These are phyloP conservation scores for Plagodis dolabraria DNA, from an alignment of 2,888 invertebrate species.

Conservation along the genomic window DNA sequence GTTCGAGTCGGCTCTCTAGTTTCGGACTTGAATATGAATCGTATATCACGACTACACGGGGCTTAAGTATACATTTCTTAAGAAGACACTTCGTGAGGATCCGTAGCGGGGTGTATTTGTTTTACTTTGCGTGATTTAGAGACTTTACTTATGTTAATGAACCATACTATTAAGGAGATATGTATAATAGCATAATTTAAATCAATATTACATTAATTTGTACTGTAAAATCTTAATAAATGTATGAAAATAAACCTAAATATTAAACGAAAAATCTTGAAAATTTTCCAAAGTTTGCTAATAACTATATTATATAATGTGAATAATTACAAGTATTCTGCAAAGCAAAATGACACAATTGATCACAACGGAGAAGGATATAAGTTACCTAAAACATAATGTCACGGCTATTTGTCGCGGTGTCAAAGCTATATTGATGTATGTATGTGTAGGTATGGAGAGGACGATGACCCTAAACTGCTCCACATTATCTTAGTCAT, in stretches of 20 bases:
- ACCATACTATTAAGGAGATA: slow-evolving; percentile 13
- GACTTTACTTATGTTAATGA: slow-evolving; percentile 11
- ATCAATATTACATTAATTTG: background rate
- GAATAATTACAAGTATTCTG: too few relatives aligned
- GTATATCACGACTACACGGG: slow-evolving; percentile 58
- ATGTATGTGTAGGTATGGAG: slow-evolving; percentile 15
- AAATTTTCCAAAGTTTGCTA: too few relatives aligned
- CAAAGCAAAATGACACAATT: background rate
- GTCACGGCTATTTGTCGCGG: slow-evolving; percentile 22
- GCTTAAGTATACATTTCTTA: slow-evolving; percentile 53
- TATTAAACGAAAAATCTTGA: too few relatives aligned
- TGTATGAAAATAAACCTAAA: slow-evolving; percentile 5
- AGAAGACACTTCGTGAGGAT: slow-evolving; percentile 45
- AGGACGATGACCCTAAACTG: slow-evolving; percentile 51
- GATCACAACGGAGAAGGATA: slow-evolving; percentile 13
- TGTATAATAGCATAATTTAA: slow-evolving; percentile 14
- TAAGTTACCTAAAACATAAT: slow-evolving; percentile 13
- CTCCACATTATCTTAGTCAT: slow-evolving; percentile 49
- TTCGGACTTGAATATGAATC: slow-evolving; percentile 79
- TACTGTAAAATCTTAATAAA: background rate
- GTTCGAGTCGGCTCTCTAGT: slow-evolving; percentile 77
- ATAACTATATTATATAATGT: too few relatives aligned
- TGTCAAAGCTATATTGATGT: slow-evolving; percentile 8
- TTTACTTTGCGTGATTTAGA: slow-evolving; percentile 5
- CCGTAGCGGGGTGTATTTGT: slow-evolving; percentile 25